Evolutionary conservation across 2,888 invertebrate genomes (phyloP), one percentile per base, ranked within the genome.

Genomic region (Flexamia atlantica): DNA sequence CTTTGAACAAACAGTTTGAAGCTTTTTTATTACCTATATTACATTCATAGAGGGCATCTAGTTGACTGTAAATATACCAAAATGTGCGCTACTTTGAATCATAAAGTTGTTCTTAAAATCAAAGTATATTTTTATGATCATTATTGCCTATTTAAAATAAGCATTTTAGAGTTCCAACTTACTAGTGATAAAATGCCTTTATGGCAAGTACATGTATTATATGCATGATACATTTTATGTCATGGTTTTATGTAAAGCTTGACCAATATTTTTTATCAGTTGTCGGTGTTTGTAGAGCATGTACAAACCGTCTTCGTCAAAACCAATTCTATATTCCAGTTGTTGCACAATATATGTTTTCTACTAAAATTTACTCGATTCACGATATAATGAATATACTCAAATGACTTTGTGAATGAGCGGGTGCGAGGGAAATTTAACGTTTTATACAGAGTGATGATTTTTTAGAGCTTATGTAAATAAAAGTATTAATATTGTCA

Each of bases 381-480:
- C 50, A 68, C 60, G 57, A 40, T 81, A 70, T 81, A 64, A 79
- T 5, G 64, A 82, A 68, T 72, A 72, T 81, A 82, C 68, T 70
- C 81, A 83, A 83, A 70, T 81, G 80, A 83, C 81, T 84, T 85
- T 84, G 83, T 83, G 81, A 79, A 70, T 84, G 84, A 57, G 79
- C 64, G 81, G 72, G 32, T 84, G 82, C 81, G 82, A 74, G 46
- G 83, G 60, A 85, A 84, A 85, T 85, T 85, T 84, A 85, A 86
- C 84, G 83, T 86, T 86, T 87, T 87, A 85, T 87, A 87, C 85
- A 84, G 84, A 76, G 84, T 84, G 86, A 87, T 87, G 86, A 87
- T 85, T 86, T 87, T 87, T 86, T 87, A 87, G 87, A 87, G 87
- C 87, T 87, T 87, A 87, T 87, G 87, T 87, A 87, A 70, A 87